These are phyloP conservation scores for Rhynchomys soricoides DNA, from an alignment of 2,113 vertebrate genomes.

Conservation along the genomic window DNA sequence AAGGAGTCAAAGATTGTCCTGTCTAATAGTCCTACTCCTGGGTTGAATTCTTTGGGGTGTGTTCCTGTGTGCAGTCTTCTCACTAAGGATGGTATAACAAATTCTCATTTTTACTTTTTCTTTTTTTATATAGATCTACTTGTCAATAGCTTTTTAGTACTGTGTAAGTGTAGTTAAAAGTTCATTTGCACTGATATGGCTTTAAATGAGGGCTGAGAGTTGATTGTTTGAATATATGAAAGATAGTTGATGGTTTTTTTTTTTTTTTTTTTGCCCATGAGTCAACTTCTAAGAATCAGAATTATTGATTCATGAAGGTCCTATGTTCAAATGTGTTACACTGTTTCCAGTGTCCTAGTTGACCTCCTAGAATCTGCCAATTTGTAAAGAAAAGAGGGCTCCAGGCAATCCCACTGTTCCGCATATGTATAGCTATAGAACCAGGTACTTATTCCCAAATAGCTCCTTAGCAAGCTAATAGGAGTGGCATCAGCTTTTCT, in stretches of 20 bases:
- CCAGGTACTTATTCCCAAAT: neutral
- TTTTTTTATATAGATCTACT: neutral
- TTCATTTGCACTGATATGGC: neutral
- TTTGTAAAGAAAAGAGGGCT: too few relatives aligned
- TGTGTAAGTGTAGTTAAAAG: neutral
- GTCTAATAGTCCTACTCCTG: neutral
- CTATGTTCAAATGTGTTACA: neutral
- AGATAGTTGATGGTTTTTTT: too few relatives aligned
- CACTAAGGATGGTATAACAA: too few relatives aligned
- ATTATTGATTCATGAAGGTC: neutral
- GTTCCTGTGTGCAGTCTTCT: neutral
- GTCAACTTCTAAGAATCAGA: neutral
- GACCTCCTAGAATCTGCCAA: neutral
- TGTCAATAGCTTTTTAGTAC: neutral
- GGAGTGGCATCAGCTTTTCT: accelerated
- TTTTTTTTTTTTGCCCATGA: too few relatives aligned
- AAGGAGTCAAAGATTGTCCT: neutral
- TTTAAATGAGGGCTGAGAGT: neutral
- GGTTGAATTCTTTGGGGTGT: neutral
- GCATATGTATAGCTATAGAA: accelerated
- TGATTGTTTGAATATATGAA: neutral
- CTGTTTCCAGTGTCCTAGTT: neutral
- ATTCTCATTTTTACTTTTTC: neutral
- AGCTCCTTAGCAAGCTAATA: too few relatives aligned
- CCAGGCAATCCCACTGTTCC: too few relatives aligned